These are phyloP conservation scores for Pollimyrus isidori DNA, from an alignment of 2,113 vertebrate species.

Conservation along the genomic window DNA sequence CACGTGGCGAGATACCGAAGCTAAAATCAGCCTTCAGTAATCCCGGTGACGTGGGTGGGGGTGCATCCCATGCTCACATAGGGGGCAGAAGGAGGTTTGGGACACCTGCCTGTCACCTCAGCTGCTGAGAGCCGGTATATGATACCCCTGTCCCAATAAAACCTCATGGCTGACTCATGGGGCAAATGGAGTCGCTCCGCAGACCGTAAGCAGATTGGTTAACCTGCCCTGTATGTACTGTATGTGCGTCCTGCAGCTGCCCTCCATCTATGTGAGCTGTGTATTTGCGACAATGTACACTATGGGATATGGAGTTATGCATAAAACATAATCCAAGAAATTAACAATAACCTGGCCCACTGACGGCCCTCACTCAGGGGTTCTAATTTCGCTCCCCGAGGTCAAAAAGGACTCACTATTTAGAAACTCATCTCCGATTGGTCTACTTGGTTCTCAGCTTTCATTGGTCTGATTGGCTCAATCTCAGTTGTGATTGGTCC, in stretches of 20 bases:
- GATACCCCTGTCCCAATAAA: background rate
- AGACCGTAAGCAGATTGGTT: background rate
- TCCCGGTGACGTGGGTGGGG: background rate
- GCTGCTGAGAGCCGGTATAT: background rate
- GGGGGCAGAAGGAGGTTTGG: background rate
- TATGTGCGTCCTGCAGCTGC: background rate
- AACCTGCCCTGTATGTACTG: slow-evolving; percentile 2
- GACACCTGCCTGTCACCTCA: background rate
- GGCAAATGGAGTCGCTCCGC: background rate
- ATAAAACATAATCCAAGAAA: background rate
- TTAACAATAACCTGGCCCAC: background rate
- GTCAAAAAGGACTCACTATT: background rate
- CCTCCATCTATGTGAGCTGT: background rate
- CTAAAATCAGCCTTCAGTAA: slow-evolving; percentile 17
- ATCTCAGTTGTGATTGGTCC: background rate
- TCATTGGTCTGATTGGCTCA: background rate
- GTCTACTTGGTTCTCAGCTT: background rate
- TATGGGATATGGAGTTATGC: background rate
- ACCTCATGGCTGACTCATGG: background rate
- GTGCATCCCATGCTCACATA: background rate
- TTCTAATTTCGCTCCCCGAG: background rate
- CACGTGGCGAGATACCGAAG: background rate
- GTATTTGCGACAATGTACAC: background rate
- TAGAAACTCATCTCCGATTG: background rate
- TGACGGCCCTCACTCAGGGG: background rate